Evolutionary conservation across 2,797 vertebrate genomes (phyloP).

Genomic region (Taeniopygia guttata): DNA sequence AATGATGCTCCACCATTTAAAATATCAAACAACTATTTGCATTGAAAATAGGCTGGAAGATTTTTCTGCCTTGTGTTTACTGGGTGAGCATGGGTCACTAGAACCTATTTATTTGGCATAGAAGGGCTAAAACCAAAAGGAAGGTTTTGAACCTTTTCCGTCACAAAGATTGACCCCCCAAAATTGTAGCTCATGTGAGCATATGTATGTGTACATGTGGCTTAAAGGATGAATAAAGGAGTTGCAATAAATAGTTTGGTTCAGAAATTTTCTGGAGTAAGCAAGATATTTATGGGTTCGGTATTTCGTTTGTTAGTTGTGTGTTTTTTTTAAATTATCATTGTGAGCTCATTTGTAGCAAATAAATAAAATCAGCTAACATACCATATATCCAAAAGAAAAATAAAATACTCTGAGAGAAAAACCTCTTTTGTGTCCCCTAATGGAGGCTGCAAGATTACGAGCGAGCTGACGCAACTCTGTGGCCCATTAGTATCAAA

Average conservation of each 20-base stretch:
- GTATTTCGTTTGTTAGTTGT: not conserved
- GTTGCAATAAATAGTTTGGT: not conserved
- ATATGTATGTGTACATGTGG: fast-evolving
- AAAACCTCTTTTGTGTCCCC: not conserved
- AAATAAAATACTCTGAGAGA: not conserved
- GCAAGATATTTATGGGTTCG: not conserved
- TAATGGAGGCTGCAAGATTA: not conserved
- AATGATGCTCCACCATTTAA: not conserved
- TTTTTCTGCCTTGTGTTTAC: not conserved
- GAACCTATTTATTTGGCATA: not conserved
- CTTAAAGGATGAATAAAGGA: not conserved
- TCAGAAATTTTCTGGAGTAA: not conserved
- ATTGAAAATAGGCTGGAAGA: not conserved
- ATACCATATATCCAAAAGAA: not conserved
- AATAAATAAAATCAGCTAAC: not conserved
- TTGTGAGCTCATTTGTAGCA: not conserved
- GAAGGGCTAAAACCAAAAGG: not conserved
- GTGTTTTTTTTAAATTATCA: not conserved
- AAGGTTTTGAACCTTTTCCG: not conserved
- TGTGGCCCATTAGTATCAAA: not conserved
- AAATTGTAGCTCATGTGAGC: not conserved
- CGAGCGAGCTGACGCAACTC: not conserved
- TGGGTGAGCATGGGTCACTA: not conserved
- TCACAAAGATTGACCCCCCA: not conserved
- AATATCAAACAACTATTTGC: not conserved